Evolutionary conservation across 2,888 invertebrate genomes (phyloP).

Genomic region (Hemistola chrysoprasaria): DNA sequence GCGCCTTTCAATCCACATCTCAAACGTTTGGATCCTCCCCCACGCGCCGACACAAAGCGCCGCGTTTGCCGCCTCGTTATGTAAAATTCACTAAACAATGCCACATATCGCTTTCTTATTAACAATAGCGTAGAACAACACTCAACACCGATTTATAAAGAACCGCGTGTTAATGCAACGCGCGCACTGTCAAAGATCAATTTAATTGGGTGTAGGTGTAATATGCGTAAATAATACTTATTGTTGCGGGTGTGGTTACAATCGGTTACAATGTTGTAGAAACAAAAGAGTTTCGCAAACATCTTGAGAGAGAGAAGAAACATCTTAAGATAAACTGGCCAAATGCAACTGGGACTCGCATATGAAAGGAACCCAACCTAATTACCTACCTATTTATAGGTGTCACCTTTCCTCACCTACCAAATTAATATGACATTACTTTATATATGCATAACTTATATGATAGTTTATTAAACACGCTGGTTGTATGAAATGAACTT

Average conservation of each 20-base stretch:
- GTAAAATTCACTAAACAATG: slow-evolving; percentile 76
- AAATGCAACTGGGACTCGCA: too few species aligned
- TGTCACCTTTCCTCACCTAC: too few species aligned
- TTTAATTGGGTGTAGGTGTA: slow-evolving; percentile 25
- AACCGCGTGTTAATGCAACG: slow-evolving; percentile 7
- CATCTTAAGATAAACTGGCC: too few species aligned
- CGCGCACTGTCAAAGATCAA: slow-evolving; percentile 9
- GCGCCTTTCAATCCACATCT: slow-evolving; percentile 76
- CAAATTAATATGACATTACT: too few species aligned
- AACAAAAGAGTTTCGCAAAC: slow-evolving; percentile 35
- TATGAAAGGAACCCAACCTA: too few species aligned
- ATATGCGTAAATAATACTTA: slow-evolving; percentile 37
- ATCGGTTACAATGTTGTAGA: slow-evolving; percentile 29
- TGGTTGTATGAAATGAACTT: too few species aligned
- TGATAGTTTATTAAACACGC: too few species aligned
- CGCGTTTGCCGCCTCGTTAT: slow-evolving; percentile 77
- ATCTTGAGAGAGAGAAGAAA: too few species aligned
- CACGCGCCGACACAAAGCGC: slow-evolving; percentile 61
- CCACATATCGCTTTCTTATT: slow-evolving; percentile 74
- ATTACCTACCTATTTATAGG: too few species aligned
- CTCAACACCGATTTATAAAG: slow-evolving; percentile 20
- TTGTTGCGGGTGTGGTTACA: slow-evolving; percentile 33
- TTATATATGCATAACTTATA: too few species aligned
- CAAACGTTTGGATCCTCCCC: slow-evolving; percentile 72
- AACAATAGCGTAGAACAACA: slow-evolving; percentile 65